These are phyloP conservation scores for Haemorhous mexicanus DNA, from an alignment of 2,113 vertebrate genomes.

Conservation along the genomic window DNA sequence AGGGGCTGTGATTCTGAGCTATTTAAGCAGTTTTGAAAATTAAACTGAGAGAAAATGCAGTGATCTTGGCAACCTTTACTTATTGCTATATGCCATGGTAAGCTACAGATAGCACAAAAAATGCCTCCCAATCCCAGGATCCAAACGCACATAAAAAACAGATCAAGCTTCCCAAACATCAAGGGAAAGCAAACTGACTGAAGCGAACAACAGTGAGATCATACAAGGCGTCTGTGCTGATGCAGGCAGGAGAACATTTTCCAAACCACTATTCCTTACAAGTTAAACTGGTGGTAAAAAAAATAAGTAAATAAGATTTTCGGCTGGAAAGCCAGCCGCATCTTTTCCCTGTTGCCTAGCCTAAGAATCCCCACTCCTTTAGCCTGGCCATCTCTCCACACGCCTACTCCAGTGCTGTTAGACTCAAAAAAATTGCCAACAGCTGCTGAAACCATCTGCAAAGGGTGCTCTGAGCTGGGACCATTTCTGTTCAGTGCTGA, in stretches of 20 bases:
- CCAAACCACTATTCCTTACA: neutral
- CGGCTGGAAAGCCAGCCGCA: neutral
- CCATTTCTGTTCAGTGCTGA: neutral
- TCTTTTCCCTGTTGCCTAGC: neutral
- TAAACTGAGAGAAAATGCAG: neutral
- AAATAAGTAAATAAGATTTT: neutral
- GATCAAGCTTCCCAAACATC: neutral
- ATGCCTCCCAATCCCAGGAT: neutral
- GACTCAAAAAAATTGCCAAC: neutral
- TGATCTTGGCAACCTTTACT: neutral
- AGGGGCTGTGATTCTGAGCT: neutral
- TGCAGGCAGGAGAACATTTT: neutral
- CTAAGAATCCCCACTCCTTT: neutral
- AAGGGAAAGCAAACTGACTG: neutral
- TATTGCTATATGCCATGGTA: neutral
- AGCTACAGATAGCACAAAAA: neutral
- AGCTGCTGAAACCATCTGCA: neutral
- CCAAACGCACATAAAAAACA: neutral
- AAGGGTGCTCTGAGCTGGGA: neutral
- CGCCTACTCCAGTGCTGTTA: neutral
- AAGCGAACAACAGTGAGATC: neutral
- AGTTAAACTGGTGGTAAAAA: neutral
- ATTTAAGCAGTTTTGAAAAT: slow-evolving; percentile 11
- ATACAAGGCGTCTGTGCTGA: neutral
- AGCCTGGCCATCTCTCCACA: neutral